Evolutionary conservation across 2,888 invertebrate species (phyloP).

Genomic region (Acleris literana): DNA sequence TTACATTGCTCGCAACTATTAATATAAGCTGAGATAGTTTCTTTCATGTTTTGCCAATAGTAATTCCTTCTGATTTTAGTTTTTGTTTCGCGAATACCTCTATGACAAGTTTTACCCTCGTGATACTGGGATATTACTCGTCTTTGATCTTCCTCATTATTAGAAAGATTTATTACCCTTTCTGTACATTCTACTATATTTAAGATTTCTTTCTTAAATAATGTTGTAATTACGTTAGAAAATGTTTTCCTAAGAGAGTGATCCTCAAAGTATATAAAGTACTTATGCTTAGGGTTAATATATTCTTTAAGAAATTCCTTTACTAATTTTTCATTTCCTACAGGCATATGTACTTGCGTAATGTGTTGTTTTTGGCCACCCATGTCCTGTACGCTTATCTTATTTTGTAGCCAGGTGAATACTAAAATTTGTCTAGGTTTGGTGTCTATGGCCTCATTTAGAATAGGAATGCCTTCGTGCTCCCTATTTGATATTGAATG

Average conservation of each 20-base stretch:
- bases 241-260: conserved; percentile 16
- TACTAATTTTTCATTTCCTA: conserved; percentile 17
- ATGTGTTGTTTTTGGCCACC: conserved; percentile 3
- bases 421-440: conserved; percentile 40
- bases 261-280: conserved; percentile 41
- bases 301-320: conserved; percentile 39
- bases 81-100: conserved; percentile 43
- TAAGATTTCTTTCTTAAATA: conserved; percentile 39
- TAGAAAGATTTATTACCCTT: conserved; percentile 30
- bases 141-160: conserved; percentile 39
- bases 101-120: conserved; percentile 42
- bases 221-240: conserved; percentile 13
- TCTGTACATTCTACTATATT: conserved; percentile 41
- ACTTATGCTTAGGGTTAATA: conserved; percentile 29
- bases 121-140: conserved; percentile 39
- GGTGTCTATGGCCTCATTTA: conserved; percentile 47
- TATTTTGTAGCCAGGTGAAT: neutral
- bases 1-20: conserved; percentile 31
- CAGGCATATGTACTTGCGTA: neutral
- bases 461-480: conserved; percentile 42
- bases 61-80: conserved; percentile 38
- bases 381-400: neutral
- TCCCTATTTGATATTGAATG: conserved; percentile 34
- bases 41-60: conserved; percentile 42
- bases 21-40: conserved; percentile 36